These are phyloP conservation scores for Nysson spinosus DNA, from an alignment of 2,888 invertebrate species.

Conservation along the genomic window DNA sequence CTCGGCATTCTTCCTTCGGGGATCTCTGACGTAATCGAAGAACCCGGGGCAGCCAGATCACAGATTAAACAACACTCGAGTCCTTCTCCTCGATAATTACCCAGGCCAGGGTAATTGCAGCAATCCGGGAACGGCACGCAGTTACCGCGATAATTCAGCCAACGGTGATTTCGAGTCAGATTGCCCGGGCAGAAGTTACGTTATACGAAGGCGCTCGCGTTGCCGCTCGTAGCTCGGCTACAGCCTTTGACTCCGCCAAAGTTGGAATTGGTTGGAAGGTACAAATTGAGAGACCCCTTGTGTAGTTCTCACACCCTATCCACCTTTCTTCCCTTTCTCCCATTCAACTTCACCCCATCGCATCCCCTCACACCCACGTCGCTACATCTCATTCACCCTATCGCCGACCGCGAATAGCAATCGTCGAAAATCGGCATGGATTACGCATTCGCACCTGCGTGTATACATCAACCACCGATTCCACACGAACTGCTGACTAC, in stretches of 20 bases:
- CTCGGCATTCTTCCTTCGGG: slow-evolving; percentile 33
- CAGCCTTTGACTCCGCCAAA: slow-evolving; percentile 67
- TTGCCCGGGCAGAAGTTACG: slow-evolving; percentile 74
- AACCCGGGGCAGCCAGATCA: slow-evolving; percentile 70
- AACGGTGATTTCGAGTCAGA: slow-evolving; percentile 75
- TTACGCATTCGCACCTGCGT: slow-evolving; percentile 61
- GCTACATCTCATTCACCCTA: no score
- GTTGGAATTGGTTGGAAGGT: slow-evolving; percentile 75
- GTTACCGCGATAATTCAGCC: slow-evolving; percentile 74
- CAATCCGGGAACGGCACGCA: slow-evolving; percentile 75
- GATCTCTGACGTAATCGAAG: slow-evolving; percentile 69
- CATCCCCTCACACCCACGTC: no score
- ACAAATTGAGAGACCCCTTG: slow-evolving; percentile 56
- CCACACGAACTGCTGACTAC: slow-evolving; percentile 51
- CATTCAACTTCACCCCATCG: no score
- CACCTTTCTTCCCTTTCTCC: no score
- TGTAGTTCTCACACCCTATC: slow-evolving; percentile 49
- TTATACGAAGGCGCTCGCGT: slow-evolving; percentile 58
- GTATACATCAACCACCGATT: slow-evolving; percentile 42
- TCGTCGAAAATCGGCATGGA: slow-evolving; percentile 53
- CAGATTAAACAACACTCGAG: slow-evolving; percentile 76
- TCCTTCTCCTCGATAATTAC: slow-evolving; percentile 76
- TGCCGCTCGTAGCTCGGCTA: slow-evolving; percentile 29
- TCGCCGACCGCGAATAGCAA: slow-evolving; percentile 36
- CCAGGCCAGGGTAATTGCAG: slow-evolving; percentile 74